phyloP scores from a whole-genome alignment of 2,113 vertebrate species.

The Leptobrachium ailaonicum region DNA sequence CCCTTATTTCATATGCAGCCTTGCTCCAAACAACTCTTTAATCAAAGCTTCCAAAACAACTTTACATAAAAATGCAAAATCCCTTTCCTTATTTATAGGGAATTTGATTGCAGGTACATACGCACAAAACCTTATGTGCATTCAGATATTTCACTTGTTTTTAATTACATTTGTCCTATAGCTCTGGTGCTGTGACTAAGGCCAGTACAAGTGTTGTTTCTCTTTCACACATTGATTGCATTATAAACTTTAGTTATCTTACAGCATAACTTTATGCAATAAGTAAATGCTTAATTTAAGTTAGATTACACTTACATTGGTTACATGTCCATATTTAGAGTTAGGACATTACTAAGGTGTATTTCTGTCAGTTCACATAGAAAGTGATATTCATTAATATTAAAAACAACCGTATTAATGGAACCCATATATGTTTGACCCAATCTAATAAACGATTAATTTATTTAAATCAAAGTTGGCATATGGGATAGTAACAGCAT shows the following conservation, averaged over 20 bases:
- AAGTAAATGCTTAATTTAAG: not conserved
- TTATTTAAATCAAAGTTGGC: too few relatives aligned
- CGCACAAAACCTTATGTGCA: not conserved
- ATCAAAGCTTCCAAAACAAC: not conserved
- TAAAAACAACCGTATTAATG: too few relatives aligned
- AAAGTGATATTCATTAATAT: too few relatives aligned
- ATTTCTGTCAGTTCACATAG: too few relatives aligned
- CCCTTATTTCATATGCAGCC: conserved; percentile 23
- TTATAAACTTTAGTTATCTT: not conserved
- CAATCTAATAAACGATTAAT: too few relatives aligned
- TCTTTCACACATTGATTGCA: not conserved
- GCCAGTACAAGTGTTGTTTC: not conserved
- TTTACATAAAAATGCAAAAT: conserved; percentile 19
- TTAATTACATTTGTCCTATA: not conserved
- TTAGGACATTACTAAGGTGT: too few relatives aligned
- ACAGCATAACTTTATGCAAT: not conserved
- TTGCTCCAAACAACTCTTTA: conserved; percentile 18
- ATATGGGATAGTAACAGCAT: too few relatives aligned
- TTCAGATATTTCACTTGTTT: not conserved
- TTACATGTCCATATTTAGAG: too few relatives aligned
- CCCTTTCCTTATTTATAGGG: not conserved
- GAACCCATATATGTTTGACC: too few relatives aligned
- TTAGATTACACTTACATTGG: not conserved
- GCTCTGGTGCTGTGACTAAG: not conserved
- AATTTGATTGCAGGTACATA: not conserved